Evolutionary conservation across 2,888 invertebrate genomes (phyloP), one percentile per base, ranked within the genome.

Genomic region (Caenorhabditis virilis): DNA sequence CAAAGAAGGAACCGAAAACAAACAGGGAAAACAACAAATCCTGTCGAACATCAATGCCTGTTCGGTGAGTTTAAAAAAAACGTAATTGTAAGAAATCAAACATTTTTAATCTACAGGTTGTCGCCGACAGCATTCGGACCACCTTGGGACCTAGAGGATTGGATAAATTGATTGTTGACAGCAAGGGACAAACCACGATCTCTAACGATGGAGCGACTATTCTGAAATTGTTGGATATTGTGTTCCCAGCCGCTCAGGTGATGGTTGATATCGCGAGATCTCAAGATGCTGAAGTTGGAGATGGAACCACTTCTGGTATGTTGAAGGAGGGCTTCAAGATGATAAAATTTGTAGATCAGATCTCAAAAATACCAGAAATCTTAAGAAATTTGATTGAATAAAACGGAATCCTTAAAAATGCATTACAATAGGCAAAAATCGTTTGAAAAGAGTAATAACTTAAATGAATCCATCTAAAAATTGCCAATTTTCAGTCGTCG

Each of bases 131-230:
- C 36, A 93, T 95, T 66, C 89, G 95, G 59, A 98, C 98, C 0
- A 99, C 98, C 0, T 87, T 99, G 39, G 98, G 98, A 42, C 98
- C 98, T 6, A 89, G 98, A 26, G 98, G 98, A 70, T 94, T 99
- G 95, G 98, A 99, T 86, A 99, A 99, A 85, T 87, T 99, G 50
- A 93, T 99, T 63, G 95, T 98, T 0, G 91, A 93, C 83, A 88
- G 88, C 66, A 88, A 88, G 57, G 80, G 79, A 60, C 16, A 11
- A 20, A 91, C 95, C 0, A 95, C 95, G 2, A 97, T 99, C 76
- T 97, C 97, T 1, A 99, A 99, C 84, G 98, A 99, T 86, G 98
- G 98, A 15, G 98, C 98, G 6, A 99, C 98, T 0, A 97, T 99
- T 68, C 89, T 99, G 89, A 97, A 95, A 86, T 88, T 95, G n/a